These are phyloP conservation scores for Lerema accius DNA, from an alignment of 1,140 invertebrate genomes.

Conservation along the genomic window DNA sequence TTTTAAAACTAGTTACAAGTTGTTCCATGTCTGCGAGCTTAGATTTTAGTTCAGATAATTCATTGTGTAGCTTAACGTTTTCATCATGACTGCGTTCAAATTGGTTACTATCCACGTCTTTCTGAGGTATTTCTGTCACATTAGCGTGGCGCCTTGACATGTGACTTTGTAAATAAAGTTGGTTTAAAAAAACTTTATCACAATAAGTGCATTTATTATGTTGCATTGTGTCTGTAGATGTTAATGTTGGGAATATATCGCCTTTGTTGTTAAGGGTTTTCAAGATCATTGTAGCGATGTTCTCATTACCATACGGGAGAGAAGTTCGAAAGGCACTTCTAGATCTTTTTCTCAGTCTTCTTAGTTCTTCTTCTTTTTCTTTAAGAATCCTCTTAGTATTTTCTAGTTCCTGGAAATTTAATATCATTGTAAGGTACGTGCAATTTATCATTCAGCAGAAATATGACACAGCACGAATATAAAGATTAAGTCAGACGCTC, in stretches of 20 bases:
- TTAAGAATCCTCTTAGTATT: slow-evolving; percentile 64
- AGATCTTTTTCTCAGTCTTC: slow-evolving; percentile 67
- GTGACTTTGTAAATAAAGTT: slow-evolving; percentile 83
- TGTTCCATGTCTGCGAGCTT: slow-evolving; percentile 74
- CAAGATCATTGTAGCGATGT: slow-evolving; percentile 74
- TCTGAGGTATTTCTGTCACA: slow-evolving; percentile 56
- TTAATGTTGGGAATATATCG: slow-evolving; percentile 55
- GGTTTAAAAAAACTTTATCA: slow-evolving; percentile 83
- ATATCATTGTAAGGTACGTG: slow-evolving; percentile 4
- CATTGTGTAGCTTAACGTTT: slow-evolving; percentile 77
- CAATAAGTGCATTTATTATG: slow-evolving; percentile 83
- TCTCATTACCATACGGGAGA: slow-evolving; percentile 71
- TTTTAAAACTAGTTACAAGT: slow-evolving; percentile 37
- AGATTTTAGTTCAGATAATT: slow-evolving; percentile 66
- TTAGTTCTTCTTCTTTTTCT: slow-evolving; percentile 75
- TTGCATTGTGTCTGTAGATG: slow-evolving; percentile 54
- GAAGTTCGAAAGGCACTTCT: slow-evolving; percentile 56
- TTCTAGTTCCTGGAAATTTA: slow-evolving; percentile 66
- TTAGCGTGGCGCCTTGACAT: slow-evolving; percentile 78
- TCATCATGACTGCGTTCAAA: slow-evolving; percentile 37
- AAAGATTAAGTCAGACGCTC: too few species aligned
- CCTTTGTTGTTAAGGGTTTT: slow-evolving; percentile 67
- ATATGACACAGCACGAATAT: too few species aligned
- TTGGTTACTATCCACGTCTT: slow-evolving; percentile 44
- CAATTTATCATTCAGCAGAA: too few species aligned